Evolutionary conservation across 2,888 invertebrate genomes (phyloP).

Genomic region (Falcaria lacertinaria): DNA sequence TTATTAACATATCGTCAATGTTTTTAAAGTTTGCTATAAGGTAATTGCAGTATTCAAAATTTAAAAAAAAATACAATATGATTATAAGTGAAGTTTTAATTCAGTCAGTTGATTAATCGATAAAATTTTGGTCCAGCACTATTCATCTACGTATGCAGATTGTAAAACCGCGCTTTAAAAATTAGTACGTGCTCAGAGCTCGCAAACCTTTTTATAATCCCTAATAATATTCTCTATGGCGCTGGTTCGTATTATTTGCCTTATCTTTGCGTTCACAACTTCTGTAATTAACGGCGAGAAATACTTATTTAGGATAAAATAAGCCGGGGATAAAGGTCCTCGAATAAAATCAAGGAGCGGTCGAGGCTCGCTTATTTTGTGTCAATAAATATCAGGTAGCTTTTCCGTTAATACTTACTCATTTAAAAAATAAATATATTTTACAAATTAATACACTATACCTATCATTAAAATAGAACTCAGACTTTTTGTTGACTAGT

Average conservation of each 20-base stretch:
- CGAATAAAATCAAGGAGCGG: neutral
- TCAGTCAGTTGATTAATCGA: neutral
- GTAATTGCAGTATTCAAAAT: too few relatives aligned
- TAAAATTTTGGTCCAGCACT: neutral
- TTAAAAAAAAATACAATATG: too few relatives aligned
- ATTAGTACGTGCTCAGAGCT: conserved; percentile 49
- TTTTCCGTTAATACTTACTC: too few relatives aligned
- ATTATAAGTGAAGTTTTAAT: neutral
- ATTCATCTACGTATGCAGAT: conserved; percentile 54
- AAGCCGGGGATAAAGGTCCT: conserved; percentile 1
- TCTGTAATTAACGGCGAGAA: conserved; percentile 34
- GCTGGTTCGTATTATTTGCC: conserved; percentile 60
- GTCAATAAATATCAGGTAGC: neutral
- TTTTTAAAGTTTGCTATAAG: too few relatives aligned
- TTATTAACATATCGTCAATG: too few relatives aligned
- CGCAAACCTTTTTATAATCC: conserved; percentile 69
- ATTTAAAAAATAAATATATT: too few relatives aligned
- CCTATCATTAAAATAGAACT: too few relatives aligned
- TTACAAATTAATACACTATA: too few relatives aligned
- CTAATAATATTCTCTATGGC: conserved; percentile 65
- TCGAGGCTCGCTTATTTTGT: neutral
- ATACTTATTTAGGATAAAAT: conserved; percentile 16
- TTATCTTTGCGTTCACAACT: conserved; percentile 51
- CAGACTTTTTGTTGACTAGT: too few relatives aligned
- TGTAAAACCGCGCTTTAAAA: conserved; percentile 67